Percentiles rank a stretch among this genome's conserved stretches.
Evolutionary conservation across 92 coral and sea anemone genomes (phyloP).

Genomic region (Porites divaricata): DNA sequence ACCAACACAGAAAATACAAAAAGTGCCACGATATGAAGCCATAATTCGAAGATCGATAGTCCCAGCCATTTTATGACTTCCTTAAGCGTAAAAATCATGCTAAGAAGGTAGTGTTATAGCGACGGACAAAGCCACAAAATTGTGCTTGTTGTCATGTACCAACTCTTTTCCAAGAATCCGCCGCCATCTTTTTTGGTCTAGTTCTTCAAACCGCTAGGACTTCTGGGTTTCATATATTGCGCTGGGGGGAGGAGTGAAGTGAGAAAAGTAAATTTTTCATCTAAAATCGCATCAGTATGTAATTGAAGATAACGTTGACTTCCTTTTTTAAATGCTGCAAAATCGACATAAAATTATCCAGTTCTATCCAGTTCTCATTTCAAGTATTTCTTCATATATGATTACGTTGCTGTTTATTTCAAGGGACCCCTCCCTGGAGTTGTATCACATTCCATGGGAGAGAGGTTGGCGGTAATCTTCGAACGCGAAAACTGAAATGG

Average conservation of each 20-base stretch:
- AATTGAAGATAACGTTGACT: too few species aligned
- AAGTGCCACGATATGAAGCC: slow-evolving; percentile 81
- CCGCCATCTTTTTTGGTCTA: slow-evolving; percentile 35
- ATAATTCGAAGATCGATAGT: slow-evolving; percentile 92
- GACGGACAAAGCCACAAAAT: slow-evolving; percentile 26
- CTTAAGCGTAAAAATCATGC: slow-evolving; percentile 82
- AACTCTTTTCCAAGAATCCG: slow-evolving; percentile 28
- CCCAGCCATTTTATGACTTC: slow-evolving; percentile 97
- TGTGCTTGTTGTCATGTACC: slow-evolving; percentile 38
- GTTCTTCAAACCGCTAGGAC: slow-evolving; percentile 26
- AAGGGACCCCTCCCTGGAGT: not conserved
- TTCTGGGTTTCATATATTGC: slow-evolving; percentile 19
- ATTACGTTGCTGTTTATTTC: not conserved
- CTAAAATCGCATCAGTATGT: not conserved
- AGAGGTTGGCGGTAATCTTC: slow-evolving; percentile 46
- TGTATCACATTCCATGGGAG: not conserved
- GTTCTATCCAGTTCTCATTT: not conserved
- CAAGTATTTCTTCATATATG: not conserved
- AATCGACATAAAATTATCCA: not conserved
- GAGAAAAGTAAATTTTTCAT: not conserved
- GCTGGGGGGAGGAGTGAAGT: not conserved
- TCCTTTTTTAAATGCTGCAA: not conserved
- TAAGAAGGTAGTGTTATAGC: slow-evolving; percentile 2
- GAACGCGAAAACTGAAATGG: slow-evolving; percentile 32
- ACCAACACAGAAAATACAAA: slow-evolving; percentile 87